These are phyloP conservation scores for Prenolepis imparis DNA, from an alignment of 2,888 invertebrate genomes.

Conservation along the genomic window DNA sequence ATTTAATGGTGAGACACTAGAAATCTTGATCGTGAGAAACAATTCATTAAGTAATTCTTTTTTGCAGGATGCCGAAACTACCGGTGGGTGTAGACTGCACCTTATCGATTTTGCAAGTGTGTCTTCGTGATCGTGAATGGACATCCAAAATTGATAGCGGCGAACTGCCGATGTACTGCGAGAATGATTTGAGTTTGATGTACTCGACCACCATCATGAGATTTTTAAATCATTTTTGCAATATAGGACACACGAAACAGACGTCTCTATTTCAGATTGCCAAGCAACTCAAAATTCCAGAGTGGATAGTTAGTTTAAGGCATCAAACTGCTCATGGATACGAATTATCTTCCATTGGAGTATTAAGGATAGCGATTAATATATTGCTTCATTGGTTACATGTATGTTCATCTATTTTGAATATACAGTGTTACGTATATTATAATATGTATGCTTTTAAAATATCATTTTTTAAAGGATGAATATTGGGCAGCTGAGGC, in stretches of 20 bases:
- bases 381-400: constrained; percentile 91
- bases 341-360: constrained; percentile 89
- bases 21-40: too few relatives aligned
- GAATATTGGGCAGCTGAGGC: constrained; percentile 90
- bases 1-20: not conserved
- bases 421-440: not conserved
- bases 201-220: constrained; percentile 90
- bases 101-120: constrained; percentile 82
- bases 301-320: constrained; percentile 93
- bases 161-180: constrained; percentile 80
- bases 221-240: constrained; percentile 89
- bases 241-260: constrained; percentile 87
- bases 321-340: constrained; percentile 93
- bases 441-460: not conserved
- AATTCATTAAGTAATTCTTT: not conserved
- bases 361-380: constrained; percentile 89
- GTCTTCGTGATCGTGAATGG: constrained; percentile 82
- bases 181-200: constrained; percentile 87
- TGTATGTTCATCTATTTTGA: constrained; percentile 79
- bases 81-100: constrained; percentile 84
- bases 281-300: constrained; percentile 90
- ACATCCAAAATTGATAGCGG: constrained; percentile 78
- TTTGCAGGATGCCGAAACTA: constrained; percentile 79
- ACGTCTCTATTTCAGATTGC: constrained; percentile 88
- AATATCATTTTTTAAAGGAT: constrained; percentile 79